Base-by-base conservation (phyloP, 1,140 invertebrate genomes). In the Lethrus apterus region DNA sequence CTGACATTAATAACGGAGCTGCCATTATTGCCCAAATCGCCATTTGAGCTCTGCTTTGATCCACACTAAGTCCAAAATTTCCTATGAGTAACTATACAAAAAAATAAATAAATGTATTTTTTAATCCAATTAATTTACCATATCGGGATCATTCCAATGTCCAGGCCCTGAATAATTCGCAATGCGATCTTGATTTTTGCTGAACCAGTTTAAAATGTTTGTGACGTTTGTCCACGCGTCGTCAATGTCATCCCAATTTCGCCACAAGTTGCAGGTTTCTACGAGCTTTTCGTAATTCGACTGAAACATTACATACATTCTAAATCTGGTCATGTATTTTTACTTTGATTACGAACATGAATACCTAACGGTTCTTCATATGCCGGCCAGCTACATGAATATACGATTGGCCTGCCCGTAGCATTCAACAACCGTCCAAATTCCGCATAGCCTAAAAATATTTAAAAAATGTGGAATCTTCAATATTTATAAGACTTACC, bases 71-170 rank as follows among this genome's bases (percentile, higher is more conserved):
- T 0, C 88, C 90, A 66, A 76, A 89, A 65, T 94, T 91, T 4
- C 91, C 91, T 57, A 91, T 78, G 15, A 92, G 24, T 19, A 42
- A 42, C 40, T 42, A 15, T n/a, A 42, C 5, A 2, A 11, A 23
- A 38, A 2, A 10, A n/a, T 38, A n/a, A 38, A 13, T 11, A 18
- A 9, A 14, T 38, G 20, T 23, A n/a, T 19, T 9, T 15, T 3
- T 20, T 38, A 23, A 14, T 5, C 5, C 31, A 11, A 11, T 2
- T 26, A 2, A 15, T 30, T 35, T 52, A 89, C 83, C 89, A 90
- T 89, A 63, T 93, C 89, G 1, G 90, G 89, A 67, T 93, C 89
- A 66, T 92, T 91, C 86, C 86, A 93, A 51, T 83, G 79, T 8
- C 90, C 89, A 0, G 89, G 89, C 3, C 86, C 89, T 31, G 83